These are phyloP conservation scores for Bergia puertoricense DNA, from an alignment of 92 coral and sea anemone species.

Conservation along the genomic window DNA sequence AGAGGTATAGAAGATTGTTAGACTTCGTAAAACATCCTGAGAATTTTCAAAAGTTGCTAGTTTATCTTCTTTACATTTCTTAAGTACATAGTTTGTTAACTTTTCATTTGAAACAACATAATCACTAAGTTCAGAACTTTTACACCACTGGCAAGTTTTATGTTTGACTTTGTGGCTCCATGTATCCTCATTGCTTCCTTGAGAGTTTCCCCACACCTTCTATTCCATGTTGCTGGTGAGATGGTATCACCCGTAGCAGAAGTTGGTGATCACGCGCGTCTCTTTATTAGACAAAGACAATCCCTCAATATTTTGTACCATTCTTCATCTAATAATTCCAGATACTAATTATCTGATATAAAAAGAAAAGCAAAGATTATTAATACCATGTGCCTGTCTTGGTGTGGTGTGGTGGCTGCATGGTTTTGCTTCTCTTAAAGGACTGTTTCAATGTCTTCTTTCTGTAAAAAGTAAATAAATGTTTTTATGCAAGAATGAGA, in stretches of 20 bases:
- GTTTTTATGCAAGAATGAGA: no score
- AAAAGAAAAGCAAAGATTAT: no score
- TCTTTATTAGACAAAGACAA: constrained; percentile 4
- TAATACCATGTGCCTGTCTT: no score
- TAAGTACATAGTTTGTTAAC: constrained; percentile 38
- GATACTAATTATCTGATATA: neutral
- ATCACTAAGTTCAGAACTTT: constrained; percentile 51
- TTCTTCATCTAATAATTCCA: constrained; percentile 16
- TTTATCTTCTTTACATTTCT: constrained; percentile 31
- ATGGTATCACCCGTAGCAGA: constrained; percentile 11
- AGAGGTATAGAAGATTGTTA: constrained; percentile 40
- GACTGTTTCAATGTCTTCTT: no score
- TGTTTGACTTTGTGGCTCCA: constrained; percentile 60
- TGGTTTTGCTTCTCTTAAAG: no score
- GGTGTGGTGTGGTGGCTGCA: no score
- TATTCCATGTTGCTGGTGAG: constrained; percentile 28
- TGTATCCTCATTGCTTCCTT: constrained; percentile 46
- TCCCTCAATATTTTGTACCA: neutral
- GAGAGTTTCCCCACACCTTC: constrained; percentile 30
- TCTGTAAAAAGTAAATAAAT: no score
- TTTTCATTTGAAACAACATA: constrained; percentile 49
- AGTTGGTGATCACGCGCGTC: constrained; percentile 19
- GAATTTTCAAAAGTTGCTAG: constrained; percentile 36
- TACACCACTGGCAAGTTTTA: constrained; percentile 55
- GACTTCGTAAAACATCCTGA: constrained; percentile 42